Evolutionary conservation across 2,113 vertebrate species (phyloP), one percentile per base, ranked within the genome.

Genomic region (Delphinapterus leucas): DNA sequence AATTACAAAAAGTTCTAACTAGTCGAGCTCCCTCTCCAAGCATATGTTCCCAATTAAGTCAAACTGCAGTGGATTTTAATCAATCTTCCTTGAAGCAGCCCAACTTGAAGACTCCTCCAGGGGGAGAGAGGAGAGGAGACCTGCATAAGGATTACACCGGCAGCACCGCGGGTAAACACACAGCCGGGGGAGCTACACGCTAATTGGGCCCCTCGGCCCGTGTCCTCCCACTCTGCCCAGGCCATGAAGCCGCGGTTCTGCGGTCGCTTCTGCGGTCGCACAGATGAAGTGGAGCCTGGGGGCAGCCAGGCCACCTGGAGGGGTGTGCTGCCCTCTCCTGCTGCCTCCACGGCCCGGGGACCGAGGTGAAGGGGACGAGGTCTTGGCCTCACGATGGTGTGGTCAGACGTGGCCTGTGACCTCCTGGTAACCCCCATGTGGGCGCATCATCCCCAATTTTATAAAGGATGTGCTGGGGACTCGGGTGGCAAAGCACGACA

Each of bases 21-120:
- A 98, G 98, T 97, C 86, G 96, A 97, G 98, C 96, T 98, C 98
- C 98, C 95, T 97, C 97, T 98, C 97, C 83, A 73, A 99, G 98
- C 98, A 98, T 97, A 98, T 98, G 99, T 98, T 98, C 98, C 98
- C 98, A 98, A 98, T 99, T 98, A 99, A 98, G 98, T 92, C 97
- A 95, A 97, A 98, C 98, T 90, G 98, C 98, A 98, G 98, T 98
- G 98, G 99, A 98, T 98, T 98, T 98, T 98, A 98, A 99, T 98
- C 98, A 98, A 97, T 98, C 98, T 98, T 98, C 98, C 98, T 97
- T 98, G 98, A 98, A 99, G 98, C 97, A 93, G 98, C 96, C 97
- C 88, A 97, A 98, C 98, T 97, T 97, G 97, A 98, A 98, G 98
- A 96, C 96, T 97, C 96, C 97, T 97, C 96, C 97, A 53, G 97